phyloP scores from a whole-genome alignment of 1,140 invertebrate genomes.

The Globodera rostochiensis region DNA sequence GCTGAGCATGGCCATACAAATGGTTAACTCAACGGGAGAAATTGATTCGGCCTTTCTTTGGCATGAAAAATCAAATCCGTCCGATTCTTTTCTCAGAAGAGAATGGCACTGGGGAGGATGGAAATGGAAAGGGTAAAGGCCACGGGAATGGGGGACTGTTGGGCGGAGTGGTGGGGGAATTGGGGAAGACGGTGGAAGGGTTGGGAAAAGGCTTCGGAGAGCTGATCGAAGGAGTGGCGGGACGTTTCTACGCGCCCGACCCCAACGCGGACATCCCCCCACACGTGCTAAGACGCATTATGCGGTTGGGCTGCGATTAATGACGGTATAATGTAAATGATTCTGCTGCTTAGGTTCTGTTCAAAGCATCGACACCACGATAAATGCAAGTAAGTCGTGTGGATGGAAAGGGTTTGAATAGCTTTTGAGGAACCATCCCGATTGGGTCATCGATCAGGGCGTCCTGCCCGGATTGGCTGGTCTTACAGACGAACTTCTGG shows the following conservation, averaged over 20 bases:
- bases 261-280: conserved; percentile 34
- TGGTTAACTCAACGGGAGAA: too few relatives aligned
- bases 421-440: not conserved
- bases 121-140: not conserved
- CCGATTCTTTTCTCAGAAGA: too few relatives aligned
- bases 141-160: not conserved
- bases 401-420: not conserved
- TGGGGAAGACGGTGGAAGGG: not conserved
- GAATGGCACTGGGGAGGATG: not conserved
- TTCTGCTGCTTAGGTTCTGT: conserved; percentile 26
- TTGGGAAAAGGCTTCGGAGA: conserved; percentile 1
- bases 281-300: conserved; percentile 32
- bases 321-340: not conserved
- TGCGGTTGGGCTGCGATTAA: conserved; percentile 10
- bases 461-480: not conserved
- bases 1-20: not conserved
- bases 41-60: too few relatives aligned
- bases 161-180: not conserved
- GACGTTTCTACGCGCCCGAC: conserved; percentile 30
- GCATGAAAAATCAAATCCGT: too few relatives aligned
- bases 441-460: conserved; percentile 20
- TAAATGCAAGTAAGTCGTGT: conserved; percentile 32
- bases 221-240: conserved; percentile 29
- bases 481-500: not conserved
- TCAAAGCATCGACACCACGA: conserved; percentile 33